Evolutionary conservation across 2,113 vertebrate species (phyloP), one percentile per base, ranked within the genome.

Genomic region (Gopherus flavomarginatus): DNA sequence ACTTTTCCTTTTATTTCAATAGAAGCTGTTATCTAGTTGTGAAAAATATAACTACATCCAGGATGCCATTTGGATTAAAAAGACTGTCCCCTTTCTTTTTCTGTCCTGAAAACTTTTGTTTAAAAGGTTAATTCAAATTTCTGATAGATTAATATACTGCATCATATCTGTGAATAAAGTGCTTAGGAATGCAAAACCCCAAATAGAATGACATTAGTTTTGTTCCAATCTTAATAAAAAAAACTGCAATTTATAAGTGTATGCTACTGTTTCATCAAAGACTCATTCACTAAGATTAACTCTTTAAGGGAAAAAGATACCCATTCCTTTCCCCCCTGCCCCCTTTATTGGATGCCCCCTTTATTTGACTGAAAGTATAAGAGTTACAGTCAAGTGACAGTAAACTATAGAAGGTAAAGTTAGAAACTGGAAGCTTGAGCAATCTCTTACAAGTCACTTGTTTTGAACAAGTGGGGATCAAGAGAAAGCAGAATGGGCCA

Each of bases 1-100:
- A 78, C 50, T 91, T 59, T 78, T 89, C 8, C 65, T 85, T 52
- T 87, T 80, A 24, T 92, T 94, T 91, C 0, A 0, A 27, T 80
- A 79, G 81, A 97, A 92, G 57, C 38, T 85, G 38, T 86, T 92
- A 91, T 69, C 49, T 77, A 21, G 42, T 85, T 89, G 50, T 69
- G 57, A 93, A 54, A 95, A 92, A 89, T 22, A 79, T 21, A 95
- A 57, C 49, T 50, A 27, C 22, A 62, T 52, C 8, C 62, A 89
- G 44, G 4, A 17, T 94, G 82, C 78, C 59, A 89, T 77, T 83
- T 91, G 1, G 9, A 86, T 92, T 94, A 91, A 95, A 94, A 83
- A 88, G 42, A 57, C 2, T 42, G 22, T 12, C 47, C 88, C 38
- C 75, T 90, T 52, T 83, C 47, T 90, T 92, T 54, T 81, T 35